Evolutionary conservation across 2,888 invertebrate species (phyloP).

Genomic region (Cataglyphis livida): DNA sequence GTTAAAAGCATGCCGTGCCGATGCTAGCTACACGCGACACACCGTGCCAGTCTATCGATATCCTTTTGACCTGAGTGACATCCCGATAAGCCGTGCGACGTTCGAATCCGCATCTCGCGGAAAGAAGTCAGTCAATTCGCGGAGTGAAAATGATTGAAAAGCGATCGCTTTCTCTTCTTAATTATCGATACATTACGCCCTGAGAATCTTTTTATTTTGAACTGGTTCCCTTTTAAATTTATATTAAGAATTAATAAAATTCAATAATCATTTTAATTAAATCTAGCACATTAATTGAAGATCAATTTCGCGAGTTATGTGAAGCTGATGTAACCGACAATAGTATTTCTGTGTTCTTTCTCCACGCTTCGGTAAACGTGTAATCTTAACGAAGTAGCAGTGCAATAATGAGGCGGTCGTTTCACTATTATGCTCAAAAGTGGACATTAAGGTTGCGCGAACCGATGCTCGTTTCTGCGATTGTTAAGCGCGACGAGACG

Average conservation of each 20-base stretch:
- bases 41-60: slow-evolving; percentile 76
- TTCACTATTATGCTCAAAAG: background rate
- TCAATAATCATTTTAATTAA: background rate
- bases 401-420: slow-evolving; percentile 15
- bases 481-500: slow-evolving; percentile 55
- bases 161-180: background rate
- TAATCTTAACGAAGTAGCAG: slow-evolving; percentile 17
- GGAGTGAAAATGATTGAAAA: background rate
- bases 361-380: background rate
- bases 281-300: too few species aligned
- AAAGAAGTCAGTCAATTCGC: background rate
- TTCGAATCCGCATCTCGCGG: background rate
- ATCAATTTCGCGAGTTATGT: background rate
- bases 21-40: slow-evolving; percentile 55
- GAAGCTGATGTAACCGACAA: background rate
- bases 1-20: slow-evolving; percentile 66
- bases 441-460: slow-evolving; percentile 43
- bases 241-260: background rate
- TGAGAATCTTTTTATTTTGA: background rate
- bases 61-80: slow-evolving; percentile 74
- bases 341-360: slow-evolving; percentile 5
- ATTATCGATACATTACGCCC: background rate
- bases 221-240: background rate
- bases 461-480: slow-evolving; percentile 62
- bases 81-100: slow-evolving; percentile 16